Conservation (phyloP, 1,140 invertebrate genomes). For the Aphelenchoides fujianensis region DNA sequence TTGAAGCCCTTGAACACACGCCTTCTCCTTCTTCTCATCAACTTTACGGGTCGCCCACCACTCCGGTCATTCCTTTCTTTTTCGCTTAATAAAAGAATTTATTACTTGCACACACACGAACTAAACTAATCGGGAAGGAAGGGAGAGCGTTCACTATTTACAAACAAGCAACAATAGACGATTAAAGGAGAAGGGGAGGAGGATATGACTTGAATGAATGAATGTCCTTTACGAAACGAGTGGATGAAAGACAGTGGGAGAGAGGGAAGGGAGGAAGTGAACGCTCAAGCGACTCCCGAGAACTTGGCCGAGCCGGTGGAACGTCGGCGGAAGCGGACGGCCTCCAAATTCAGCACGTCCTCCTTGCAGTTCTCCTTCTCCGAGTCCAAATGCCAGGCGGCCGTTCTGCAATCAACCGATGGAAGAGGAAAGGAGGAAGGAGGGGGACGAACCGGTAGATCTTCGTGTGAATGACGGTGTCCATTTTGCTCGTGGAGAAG, state of each 20-base stretch:
- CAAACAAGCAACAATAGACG: background rate
- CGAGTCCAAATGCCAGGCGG: conserved; percentile 49
- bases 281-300: conserved; percentile 51
- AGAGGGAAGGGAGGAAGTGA: background rate
- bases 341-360: conserved; percentile 36
- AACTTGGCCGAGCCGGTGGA: conserved; percentile 60
- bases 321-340: conserved; percentile 50
- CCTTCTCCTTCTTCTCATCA: background rate
- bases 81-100: no score
- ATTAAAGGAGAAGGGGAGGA: background rate
- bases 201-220: background rate
- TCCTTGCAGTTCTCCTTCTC: conserved; percentile 56
- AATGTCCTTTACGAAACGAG: background rate
- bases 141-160: no score
- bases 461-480: conserved; percentile 57
- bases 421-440: conserved; percentile 20
- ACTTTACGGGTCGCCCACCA: no score
- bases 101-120: background rate
- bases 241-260: background rate
- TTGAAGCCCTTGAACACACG: no score
- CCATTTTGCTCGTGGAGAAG: conserved; percentile 48
- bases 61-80: no score
- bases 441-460: conserved; percentile 51
- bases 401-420: conserved; percentile 41
- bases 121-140: no score